These are phyloP conservation scores for Lamproptera curius DNA, from an alignment of 2,888 invertebrate species.

Conservation along the genomic window DNA sequence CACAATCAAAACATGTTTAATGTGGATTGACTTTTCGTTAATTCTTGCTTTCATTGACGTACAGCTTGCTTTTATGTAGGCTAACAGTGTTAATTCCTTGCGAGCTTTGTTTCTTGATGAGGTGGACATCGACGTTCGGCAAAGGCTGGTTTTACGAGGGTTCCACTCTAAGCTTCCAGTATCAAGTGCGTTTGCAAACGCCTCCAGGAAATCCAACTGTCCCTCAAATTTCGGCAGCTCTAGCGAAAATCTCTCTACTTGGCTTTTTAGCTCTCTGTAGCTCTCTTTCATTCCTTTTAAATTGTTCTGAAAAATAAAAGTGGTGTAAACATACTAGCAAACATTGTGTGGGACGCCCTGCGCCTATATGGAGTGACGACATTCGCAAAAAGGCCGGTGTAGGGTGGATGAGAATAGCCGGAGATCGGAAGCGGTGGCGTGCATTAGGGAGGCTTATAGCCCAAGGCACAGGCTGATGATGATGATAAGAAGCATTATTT, in stretches of 20 bases:
- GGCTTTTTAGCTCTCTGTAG: slow-evolving; percentile 49
- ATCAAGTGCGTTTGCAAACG: slow-evolving; percentile 43
- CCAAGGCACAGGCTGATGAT: neutral
- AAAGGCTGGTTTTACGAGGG: slow-evolving; percentile 34
- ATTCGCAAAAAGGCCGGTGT: no score
- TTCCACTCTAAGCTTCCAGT: slow-evolving; percentile 38
- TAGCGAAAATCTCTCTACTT: slow-evolving; percentile 44
- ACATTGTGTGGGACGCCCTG: no score
- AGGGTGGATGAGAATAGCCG: no score
- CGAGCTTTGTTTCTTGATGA: no score
- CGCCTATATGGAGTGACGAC: no score
- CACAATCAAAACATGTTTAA: no score
- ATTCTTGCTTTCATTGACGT: no score
- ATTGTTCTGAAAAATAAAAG: slow-evolving; percentile 46
- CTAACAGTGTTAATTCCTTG: no score
- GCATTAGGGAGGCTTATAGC: neutral
- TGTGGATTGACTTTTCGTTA: no score
- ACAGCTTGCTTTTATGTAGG: no score
- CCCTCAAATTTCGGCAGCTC: slow-evolving; percentile 60
- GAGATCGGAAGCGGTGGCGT: no score
- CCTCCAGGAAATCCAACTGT: slow-evolving; percentile 54
- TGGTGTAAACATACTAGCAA: neutral
- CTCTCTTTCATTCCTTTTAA: slow-evolving; percentile 43
- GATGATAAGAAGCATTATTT: no score
- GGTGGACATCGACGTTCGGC: slow-evolving; percentile 41